phyloP scores from a whole-genome alignment of 2,888 invertebrate species.

The Serrognathus titanus region DNA sequence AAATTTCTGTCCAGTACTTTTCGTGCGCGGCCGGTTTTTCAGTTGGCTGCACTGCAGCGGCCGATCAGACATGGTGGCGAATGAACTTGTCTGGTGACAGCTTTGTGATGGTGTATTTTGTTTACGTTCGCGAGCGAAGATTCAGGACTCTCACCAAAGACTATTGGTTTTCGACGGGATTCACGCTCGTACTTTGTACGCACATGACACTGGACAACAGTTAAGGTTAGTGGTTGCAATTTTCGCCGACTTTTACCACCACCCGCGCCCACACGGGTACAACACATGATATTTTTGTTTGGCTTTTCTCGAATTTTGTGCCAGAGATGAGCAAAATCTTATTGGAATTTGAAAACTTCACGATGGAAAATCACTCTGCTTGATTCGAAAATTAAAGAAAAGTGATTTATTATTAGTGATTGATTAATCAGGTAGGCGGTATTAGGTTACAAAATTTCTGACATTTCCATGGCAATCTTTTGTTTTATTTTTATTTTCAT shows the following conservation, averaged over 20 bases:
- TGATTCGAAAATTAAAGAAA: too few species aligned
- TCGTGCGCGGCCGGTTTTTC: not conserved
- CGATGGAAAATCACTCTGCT: too few species aligned
- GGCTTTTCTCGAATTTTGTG: not conserved
- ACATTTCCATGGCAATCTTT: too few species aligned
- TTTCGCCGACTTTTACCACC: slow-evolving; percentile 13
- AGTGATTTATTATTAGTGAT: too few species aligned
- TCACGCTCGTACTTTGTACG: not conserved
- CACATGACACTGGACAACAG: slow-evolving; percentile 1
- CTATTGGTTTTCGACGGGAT: not conserved
- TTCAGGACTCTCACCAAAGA: too few species aligned
- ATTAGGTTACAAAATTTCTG: too few species aligned
- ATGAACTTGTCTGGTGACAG: slow-evolving; percentile 23
- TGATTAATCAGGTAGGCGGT: too few species aligned
- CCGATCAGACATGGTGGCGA: slow-evolving; percentile 23
- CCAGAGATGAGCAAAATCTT: too few species aligned
- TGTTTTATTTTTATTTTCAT: too few species aligned
- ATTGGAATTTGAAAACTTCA: too few species aligned
- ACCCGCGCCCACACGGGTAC: slow-evolving; percentile 22
- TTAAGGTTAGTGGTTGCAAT: slow-evolving; percentile 6
- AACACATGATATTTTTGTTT: slow-evolving; percentile 28
- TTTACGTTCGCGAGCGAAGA: slow-evolving; percentile 7
- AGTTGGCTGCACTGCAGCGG: not conserved
- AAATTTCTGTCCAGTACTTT: slow-evolving; percentile 2
- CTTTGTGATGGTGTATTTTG: slow-evolving; percentile 14